A percentile compares a stretch with the other conserved stretches of the same genome.
Evolutionary conservation across 1,140 invertebrate genomes (phyloP).

Genomic region (Caerostris extrusa): DNA sequence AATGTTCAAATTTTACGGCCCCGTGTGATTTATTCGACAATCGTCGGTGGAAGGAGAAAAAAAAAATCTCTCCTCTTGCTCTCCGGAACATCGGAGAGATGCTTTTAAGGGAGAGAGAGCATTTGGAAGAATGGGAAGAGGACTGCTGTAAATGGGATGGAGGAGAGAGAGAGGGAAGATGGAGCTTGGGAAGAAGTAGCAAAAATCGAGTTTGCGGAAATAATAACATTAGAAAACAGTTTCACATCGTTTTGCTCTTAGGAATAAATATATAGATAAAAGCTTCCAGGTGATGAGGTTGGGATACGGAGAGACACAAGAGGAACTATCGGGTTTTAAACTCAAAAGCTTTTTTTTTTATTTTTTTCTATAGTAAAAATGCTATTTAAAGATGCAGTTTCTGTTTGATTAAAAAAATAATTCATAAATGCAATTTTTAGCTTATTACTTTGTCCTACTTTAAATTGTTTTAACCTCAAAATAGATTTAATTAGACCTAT

Average conservation of each 20-base stretch:
- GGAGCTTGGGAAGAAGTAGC: background rate
- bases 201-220: background rate
- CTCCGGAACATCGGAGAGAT: conserved; percentile 15
- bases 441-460: too few relatives aligned
- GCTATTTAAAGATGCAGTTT: too few relatives aligned
- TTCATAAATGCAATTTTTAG: too few relatives aligned
- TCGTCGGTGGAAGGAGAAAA: conserved; percentile 42
- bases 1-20: conserved; percentile 76
- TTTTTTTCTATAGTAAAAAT: too few relatives aligned
- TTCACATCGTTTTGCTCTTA: conserved; percentile 1
- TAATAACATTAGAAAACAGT: conserved; percentile 17
- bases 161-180: background rate
- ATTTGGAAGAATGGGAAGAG: conserved; percentile 18
- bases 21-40: conserved; percentile 73
- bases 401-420: too few relatives aligned
- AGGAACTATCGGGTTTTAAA: background rate
- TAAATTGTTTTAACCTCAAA: too few relatives aligned
- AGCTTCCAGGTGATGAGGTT: background rate
- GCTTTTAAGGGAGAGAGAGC: background rate
- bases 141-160: background rate
- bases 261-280: background rate
- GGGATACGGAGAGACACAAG: background rate
- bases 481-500: too few relatives aligned
- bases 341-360: too few relatives aligned
- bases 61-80: background rate